Conservation (phyloP, 2,113 vertebrate genomes). For the Lota lota region DNA sequence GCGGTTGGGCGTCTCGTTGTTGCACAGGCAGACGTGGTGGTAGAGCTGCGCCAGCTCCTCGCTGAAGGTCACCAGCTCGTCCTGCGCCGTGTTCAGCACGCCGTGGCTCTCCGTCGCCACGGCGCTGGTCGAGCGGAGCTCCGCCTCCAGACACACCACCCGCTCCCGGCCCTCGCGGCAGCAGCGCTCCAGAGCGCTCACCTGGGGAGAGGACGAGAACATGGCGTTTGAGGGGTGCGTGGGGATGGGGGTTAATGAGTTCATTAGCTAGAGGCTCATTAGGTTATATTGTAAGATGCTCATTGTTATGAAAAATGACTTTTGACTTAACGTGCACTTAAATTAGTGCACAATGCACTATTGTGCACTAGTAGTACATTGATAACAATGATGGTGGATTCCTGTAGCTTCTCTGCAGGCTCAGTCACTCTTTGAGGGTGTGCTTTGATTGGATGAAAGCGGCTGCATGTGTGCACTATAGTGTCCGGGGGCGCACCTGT, state of each 20-base stretch:
- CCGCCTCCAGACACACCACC: conserved; percentile 82
- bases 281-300: no score
- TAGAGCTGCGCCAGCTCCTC: conserved; percentile 98
- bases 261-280: no score
- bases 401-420: no score
- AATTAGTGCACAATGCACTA: no score
- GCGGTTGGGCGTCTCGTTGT: conserved; percentile 95
- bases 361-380: no score
- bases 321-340: no score
- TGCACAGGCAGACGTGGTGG: conserved; percentile 96
- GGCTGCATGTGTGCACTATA: no score
- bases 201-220: conserved; percentile 38
- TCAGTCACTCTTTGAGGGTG: no score
- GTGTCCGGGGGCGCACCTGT: conserved; percentile 60
- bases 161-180: conserved; percentile 83
- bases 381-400: no score
- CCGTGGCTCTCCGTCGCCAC: conserved; percentile 86
- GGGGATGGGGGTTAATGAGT: no score
- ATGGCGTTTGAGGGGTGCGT: not conserved
- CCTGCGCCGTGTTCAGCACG: conserved; percentile 90
- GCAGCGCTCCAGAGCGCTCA: conserved; percentile 80
- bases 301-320: no score
- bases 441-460: no score
- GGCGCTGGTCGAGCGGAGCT: conserved; percentile 78
- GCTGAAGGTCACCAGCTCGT: conserved; percentile 94